phyloP scores from a whole-genome alignment of 2,888 invertebrate species.

The Plemyria rubiginata region DNA sequence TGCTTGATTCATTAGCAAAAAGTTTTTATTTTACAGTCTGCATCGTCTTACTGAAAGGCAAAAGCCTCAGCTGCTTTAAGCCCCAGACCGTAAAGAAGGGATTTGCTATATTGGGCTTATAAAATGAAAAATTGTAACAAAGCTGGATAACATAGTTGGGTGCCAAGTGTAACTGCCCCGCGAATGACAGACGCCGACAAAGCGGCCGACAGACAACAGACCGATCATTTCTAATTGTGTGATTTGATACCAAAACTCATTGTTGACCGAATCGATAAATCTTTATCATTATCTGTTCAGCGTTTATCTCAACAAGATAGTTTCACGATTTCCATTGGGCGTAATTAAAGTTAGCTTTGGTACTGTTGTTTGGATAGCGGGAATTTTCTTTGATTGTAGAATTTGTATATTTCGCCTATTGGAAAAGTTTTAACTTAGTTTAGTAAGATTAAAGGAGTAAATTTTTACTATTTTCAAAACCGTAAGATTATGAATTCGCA shows the following conservation, averaged over 20 bases:
- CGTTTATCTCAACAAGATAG: slow-evolving; percentile 31
- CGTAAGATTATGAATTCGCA: too few species aligned
- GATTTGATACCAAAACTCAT: slow-evolving; percentile 83
- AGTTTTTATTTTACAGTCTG: too few species aligned
- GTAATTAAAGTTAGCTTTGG: slow-evolving; percentile 27
- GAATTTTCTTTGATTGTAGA: slow-evolving; percentile 16
- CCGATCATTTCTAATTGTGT: slow-evolving; percentile 83
- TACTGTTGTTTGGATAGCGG: slow-evolving; percentile 28
- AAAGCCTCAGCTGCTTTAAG: too few species aligned
- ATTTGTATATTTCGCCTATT: too few species aligned
- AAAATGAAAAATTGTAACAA: too few species aligned
- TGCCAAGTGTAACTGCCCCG: slow-evolving; percentile 50
- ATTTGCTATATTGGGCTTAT: too few species aligned
- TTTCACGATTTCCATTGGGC: slow-evolving; percentile 29
- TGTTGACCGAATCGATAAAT: slow-evolving; percentile 74
- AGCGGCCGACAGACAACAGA: slow-evolving; percentile 67
- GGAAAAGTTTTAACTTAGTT: neutral
- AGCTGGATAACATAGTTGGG: slow-evolving; percentile 24
- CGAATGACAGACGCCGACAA: slow-evolving; percentile 70
- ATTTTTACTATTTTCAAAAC: too few species aligned
- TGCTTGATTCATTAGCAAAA: too few species aligned
- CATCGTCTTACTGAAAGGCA: too few species aligned
- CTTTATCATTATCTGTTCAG: slow-evolving; percentile 59
- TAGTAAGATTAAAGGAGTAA: too few species aligned
- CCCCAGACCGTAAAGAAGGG: too few species aligned